Base-by-base conservation (phyloP, 2,113 vertebrate genomes). In the Alethe diademata region DNA sequence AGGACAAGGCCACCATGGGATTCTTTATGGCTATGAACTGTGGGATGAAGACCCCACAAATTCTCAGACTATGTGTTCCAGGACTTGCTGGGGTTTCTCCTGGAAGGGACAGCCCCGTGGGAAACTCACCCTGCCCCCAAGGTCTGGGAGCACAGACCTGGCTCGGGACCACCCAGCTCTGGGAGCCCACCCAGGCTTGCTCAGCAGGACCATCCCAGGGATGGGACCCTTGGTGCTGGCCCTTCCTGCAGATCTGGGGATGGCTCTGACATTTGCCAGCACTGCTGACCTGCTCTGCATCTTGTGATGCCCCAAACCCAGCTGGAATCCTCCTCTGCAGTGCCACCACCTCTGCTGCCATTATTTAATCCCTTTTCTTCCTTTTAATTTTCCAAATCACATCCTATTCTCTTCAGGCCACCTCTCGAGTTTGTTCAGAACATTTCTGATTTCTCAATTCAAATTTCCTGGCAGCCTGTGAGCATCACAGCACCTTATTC, bases 211-310 rank as follows among this genome's bases (percentile, higher is more conserved):
- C 2, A 4, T 13, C 20, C 26, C 16, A 6, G 58, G 60, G 64
- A 5, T 9, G 17, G 17, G 40, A 45, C 5, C n/a, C 57, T 6
- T 2, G 42, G 20, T 17, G 42, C 3, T 1, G 13, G 4, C 45
- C 47, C 24, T 62, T 28, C 48, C 70, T 3, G 3, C 1, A 4
- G 24, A 13, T 3, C 36, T 11, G 24, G n/a, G n/a, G 6, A 2
- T 36, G 43, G 26, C 57, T 56, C 43, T 45, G 36, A 3, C 51
- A 28, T 12, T n/a, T 12, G 67, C 20, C 28, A 1, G 64, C 0
- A 1, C 85, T 28, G 56, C 66, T 17, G 36, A 4, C 3, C 56
- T n/a, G 35, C 57, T 43, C 69, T 25, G 58, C 25, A 0, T 7
- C 4, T 3, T 4, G 33, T 3, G 25, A 17, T 6, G 13, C 64